Base-by-base conservation (phyloP, 2,888 invertebrate species). In the Seira musarum region DNA sequence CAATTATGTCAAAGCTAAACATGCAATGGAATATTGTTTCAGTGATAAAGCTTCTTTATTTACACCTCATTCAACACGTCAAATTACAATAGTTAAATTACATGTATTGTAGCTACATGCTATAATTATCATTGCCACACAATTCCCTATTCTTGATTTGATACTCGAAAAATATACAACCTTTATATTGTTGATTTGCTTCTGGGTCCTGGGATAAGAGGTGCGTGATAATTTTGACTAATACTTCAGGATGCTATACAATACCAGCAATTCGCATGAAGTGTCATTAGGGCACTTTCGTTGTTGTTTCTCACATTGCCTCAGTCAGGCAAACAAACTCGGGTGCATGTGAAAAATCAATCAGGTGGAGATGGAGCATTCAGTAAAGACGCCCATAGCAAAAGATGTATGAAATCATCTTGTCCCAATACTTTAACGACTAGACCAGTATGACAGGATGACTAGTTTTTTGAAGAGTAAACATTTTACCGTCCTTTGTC, bases 111-210 rank as follows among this genome's bases (percentile, higher is more conserved):
- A 40, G 46, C 72, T 64, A 40, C 30, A 49, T 64, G 60, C 70
- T 64, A 72, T 64, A 72, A 72, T 72, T 72, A 72, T 57, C 72
- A 72, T 72, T 72, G 68, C 68, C 70, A 61, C 35, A 61, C 61
- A 19, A 30, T 15, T 61, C 70, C 13, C 10, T 57, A 17, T n/a
- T n/a, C n/a, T n/a, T n/a, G n/a, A n/a, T n/a, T n/a, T n/a, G n/a
- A n/a, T n/a, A n/a, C n/a, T n/a, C n/a, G n/a, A n/a, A n/a, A n/a
- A n/a, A n/a, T n/a, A n/a, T n/a, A n/a, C n/a, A n/a, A n/a, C n/a
- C n/a, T n/a, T n/a, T n/a, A n/a, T n/a, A n/a, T n/a, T n/a, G n/a
- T n/a, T n/a, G n/a, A n/a, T n/a, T n/a, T n/a, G n/a, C n/a, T n/a
- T n/a, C n/a, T n/a, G n/a, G n/a, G n/a, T n/a, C n/a, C n/a, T n/a